phyloP scores from a whole-genome alignment of 2,797 vertebrate species.

The Telmatherina bonti region DNA sequence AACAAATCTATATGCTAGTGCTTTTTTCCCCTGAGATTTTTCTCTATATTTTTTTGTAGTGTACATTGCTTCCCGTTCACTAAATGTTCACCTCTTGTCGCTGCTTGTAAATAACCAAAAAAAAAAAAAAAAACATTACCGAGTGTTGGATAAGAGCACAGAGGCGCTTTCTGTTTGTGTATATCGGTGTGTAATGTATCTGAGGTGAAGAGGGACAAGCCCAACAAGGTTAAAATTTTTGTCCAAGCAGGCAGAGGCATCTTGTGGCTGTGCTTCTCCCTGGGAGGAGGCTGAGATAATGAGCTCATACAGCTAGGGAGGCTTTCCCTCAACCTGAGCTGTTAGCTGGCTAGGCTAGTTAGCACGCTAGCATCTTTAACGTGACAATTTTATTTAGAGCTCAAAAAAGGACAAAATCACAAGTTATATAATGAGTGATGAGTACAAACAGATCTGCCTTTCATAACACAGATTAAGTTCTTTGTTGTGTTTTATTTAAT shows the following conservation, averaged over 20 bases:
- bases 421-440: neutral
- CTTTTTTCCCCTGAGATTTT: neutral
- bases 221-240: slow-evolving; percentile 51
- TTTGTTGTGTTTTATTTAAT: neutral
- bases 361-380: slow-evolving; percentile 59
- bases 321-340: slow-evolving; percentile 34
- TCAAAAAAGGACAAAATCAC: slow-evolving; percentile 16
- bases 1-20: neutral
- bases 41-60: neutral
- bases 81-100: slow-evolving; percentile 15
- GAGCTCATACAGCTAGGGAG: slow-evolving; percentile 48
- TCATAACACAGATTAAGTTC: neutral
- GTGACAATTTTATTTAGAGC: slow-evolving; percentile 33
- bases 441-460: neutral
- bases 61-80: slow-evolving; percentile 13
- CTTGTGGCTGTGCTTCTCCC: slow-evolving; percentile 40
- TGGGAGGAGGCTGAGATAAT: slow-evolving; percentile 61
- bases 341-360: slow-evolving; percentile 41
- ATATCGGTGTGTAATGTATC: slow-evolving; percentile 35
- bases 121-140: neutral
- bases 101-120: slow-evolving; percentile 22
- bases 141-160: slow-evolving; percentile 21
- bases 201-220: slow-evolving; percentile 44
- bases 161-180: slow-evolving; percentile 43
- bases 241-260: slow-evolving; percentile 62